Percentiles rank a stretch among this genome's conserved stretches.
phyloP scores from a whole-genome alignment of 1,140 invertebrate species.

The Zaprionus tsacasi region DNA sequence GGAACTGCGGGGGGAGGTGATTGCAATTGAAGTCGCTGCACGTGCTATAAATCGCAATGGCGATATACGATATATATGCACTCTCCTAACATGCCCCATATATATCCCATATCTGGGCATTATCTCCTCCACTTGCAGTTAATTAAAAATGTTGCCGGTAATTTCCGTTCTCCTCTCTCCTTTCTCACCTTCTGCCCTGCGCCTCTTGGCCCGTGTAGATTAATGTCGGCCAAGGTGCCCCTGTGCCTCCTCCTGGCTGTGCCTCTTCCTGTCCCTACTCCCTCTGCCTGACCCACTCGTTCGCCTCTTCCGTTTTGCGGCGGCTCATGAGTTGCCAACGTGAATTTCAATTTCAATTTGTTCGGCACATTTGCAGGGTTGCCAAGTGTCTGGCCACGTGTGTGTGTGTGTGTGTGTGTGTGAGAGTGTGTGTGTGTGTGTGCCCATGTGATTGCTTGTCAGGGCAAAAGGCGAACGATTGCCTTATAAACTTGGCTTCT shows the following conservation, averaged over 20 bases:
- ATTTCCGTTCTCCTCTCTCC: slow-evolving; percentile 46
- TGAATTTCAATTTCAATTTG: slow-evolving; percentile 66
- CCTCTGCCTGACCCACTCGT: not conserved
- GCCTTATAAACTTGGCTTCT: slow-evolving; percentile 43
- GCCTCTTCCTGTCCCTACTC: not conserved
- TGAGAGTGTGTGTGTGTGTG: slow-evolving; percentile 12
- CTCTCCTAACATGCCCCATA: not conserved
- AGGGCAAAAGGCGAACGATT: slow-evolving; percentile 43
- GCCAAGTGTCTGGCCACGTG: slow-evolving; percentile 19
- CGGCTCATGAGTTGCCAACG: slow-evolving; percentile 29
- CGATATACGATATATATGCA: slow-evolving; percentile 26
- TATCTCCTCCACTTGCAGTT: slow-evolving; percentile 49
- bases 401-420: not conserved
- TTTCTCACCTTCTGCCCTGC: not conserved
- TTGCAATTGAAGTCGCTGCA: slow-evolving; percentile 12
- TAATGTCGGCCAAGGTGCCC: slow-evolving; percentile 23
- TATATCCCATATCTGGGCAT: slow-evolving; percentile 21
- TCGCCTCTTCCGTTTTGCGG: not conserved
- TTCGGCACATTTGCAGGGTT: slow-evolving; percentile 49
- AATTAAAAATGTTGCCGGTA: slow-evolving; percentile 71
- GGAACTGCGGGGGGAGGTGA: not conserved
- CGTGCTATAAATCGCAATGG: slow-evolving; percentile 49
- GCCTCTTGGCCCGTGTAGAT: not conserved
- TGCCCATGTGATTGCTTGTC: slow-evolving; percentile 36
- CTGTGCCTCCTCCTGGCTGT: not conserved